phyloP scores from a whole-genome alignment of 2,113 vertebrate genomes.

The Xenopus borealis region DNA sequence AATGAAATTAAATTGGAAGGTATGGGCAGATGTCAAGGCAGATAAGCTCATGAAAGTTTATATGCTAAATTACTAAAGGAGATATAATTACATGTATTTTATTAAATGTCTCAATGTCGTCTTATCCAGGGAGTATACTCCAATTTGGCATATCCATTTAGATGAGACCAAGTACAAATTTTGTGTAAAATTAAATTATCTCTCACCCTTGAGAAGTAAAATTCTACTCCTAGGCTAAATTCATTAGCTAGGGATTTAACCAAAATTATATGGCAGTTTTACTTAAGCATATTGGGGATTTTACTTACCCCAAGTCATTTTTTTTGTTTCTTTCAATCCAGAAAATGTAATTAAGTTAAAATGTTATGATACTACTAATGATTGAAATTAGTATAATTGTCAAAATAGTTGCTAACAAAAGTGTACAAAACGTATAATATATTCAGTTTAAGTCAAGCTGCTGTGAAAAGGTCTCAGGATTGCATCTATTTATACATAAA shows the following conservation, averaged over 20 bases:
- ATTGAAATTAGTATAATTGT: conserved; percentile 40
- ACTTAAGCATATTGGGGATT: too few relatives aligned
- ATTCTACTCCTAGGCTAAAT: background rate
- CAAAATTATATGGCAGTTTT: conserved; percentile 27
- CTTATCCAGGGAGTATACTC: conserved; percentile 15
- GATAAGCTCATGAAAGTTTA: conserved; percentile 46
- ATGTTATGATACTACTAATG: conserved; percentile 35
- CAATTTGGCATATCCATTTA: conserved; percentile 1
- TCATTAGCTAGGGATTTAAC: conserved; percentile 10
- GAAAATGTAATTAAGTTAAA: conserved; percentile 42
- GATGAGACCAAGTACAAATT: background rate
- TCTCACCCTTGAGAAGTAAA: conserved; percentile 5
- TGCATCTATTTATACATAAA: conserved; percentile 26
- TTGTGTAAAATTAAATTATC: background rate
- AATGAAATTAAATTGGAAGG: conserved; percentile 42
- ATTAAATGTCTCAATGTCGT: conserved; percentile 28
- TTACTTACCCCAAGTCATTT: too few relatives aligned
- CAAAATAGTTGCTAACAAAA: conserved; percentile 19
- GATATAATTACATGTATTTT: conserved; percentile 42
- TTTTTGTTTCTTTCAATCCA: conserved; percentile 20
- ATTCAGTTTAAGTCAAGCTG: background rate
- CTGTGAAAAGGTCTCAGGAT: conserved; percentile 8
- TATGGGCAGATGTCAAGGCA: conserved; percentile 46
- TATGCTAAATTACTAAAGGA: conserved; percentile 44
- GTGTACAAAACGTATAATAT: conserved; percentile 30